Percentiles rank a stretch among this genome's conserved stretches.
phyloP scores from a whole-genome alignment of 37 sponge, comb jelly and placozoan genomes.

The Geodia barretti region DNA sequence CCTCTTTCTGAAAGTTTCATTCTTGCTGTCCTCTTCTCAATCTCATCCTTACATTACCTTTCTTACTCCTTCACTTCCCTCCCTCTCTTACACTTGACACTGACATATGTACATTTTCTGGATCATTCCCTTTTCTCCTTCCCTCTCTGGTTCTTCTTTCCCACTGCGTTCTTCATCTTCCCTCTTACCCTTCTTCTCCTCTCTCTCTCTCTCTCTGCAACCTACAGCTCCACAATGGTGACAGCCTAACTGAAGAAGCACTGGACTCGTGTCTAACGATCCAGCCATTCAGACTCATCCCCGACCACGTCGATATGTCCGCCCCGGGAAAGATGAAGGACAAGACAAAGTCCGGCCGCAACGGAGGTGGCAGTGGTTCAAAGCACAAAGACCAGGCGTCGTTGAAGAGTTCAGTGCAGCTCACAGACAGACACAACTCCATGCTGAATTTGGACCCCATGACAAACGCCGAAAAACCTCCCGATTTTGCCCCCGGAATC shows the following conservation, averaged over 20 bases:
- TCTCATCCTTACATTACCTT: no score
- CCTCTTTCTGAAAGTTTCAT: no score
- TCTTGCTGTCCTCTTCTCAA: no score
- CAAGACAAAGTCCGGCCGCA: not conserved
- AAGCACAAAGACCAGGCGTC: not conserved
- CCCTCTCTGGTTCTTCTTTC: no score
- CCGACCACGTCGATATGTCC: not conserved
- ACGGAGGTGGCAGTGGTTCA: not conserved
- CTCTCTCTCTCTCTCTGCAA: not conserved
- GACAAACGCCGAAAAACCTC: not conserved
- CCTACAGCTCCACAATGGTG: slow-evolving; percentile 50
- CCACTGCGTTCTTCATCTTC: not conserved
- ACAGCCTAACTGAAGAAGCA: not conserved
- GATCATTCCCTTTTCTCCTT: no score
- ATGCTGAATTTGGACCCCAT: not conserved
- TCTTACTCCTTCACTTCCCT: no score
- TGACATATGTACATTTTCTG: no score
- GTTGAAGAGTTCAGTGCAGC: not conserved
- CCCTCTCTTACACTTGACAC: no score
- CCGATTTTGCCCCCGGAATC: not conserved
- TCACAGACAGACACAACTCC: not conserved
- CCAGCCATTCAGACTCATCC: slow-evolving; percentile 6
- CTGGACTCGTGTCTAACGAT: slow-evolving; percentile 41
- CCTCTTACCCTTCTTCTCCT: not conserved
- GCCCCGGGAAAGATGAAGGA: not conserved